A percentile compares a stretch with the other conserved stretches of the same genome.
These are phyloP conservation scores for Cisticola juncidis DNA, from an alignment of 2,113 vertebrate species.

Conservation along the genomic window DNA sequence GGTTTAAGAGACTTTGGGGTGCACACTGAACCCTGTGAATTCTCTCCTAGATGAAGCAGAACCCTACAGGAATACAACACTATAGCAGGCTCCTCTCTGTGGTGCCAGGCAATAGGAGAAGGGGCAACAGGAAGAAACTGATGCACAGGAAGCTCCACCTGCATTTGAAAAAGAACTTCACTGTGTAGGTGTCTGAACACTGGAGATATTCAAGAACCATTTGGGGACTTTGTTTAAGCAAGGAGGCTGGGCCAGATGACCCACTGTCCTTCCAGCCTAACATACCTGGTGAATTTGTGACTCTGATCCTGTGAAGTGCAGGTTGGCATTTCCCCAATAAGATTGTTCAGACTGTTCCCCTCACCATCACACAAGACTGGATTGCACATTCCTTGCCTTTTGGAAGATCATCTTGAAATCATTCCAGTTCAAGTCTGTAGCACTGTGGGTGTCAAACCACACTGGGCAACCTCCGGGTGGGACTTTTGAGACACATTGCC, in stretches of 20 bases:
- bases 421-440: neutral
- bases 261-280: neutral
- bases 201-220: neutral
- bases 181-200: neutral
- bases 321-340: neutral
- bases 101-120: neutral
- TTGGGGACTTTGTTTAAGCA: neutral
- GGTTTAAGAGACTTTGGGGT: neutral
- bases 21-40: neutral
- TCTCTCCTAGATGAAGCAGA: neutral
- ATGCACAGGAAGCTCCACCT: neutral
- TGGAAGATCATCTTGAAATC: neutral
- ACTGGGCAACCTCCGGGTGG: fast-evolving
- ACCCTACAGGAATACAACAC: neutral
- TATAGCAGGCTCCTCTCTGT: neutral
- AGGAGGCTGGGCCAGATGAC: neutral
- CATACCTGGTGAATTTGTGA: neutral
- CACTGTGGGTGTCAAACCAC: neutral
- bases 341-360: neutral
- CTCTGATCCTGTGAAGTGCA: neutral
- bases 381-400: neutral
- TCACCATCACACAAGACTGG: too few species aligned
- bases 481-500: neutral
- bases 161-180: neutral
- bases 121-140: neutral